Base-by-base conservation (phyloP, 2,888 invertebrate species). In the Aspidiotus rigidus region DNA sequence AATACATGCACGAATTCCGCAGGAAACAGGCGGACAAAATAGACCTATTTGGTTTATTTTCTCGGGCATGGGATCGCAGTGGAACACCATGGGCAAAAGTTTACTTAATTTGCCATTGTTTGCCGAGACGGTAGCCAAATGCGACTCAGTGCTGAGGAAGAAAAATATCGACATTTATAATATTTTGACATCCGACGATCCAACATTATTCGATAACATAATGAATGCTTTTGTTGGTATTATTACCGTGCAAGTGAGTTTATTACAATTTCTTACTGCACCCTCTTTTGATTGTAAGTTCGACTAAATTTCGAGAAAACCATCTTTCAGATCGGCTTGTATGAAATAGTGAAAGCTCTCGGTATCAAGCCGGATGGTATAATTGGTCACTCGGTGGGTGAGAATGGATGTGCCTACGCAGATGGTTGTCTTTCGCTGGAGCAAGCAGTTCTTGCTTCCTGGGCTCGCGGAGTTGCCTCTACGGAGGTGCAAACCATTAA, bases 81-180 rank as follows among this genome's bases (percentile, higher is more conserved):
- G 92, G 92, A 80, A 85, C 11, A 87, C 87, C 72, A 92, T 94
- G 90, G 93, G 88, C 7, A 79, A 82, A 8, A 82, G 86, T 57
- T 82, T 93, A 61, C 84, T 93, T 84, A 79, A 81, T 73, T 81
- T 93, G 41, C 87, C 89, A 0, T 79, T 84, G 2, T 93, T 93
- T 77, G 82, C 84, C 41, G 81, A 85, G 56, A 85, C 90, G 16
- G 85, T 93, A 72, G 79, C 85, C 72, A 83, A 82, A 74, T 86
- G 85, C 71, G 84, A 85, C 75, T 80, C 81, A 73, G 81, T 83
- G 1, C 77, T 90, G 9, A 81, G 81, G 73, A 84, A 85, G 2
- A 83, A 82, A 75, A 86, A 85, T 60, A 77, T 88, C 60, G 84
- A 88, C 75, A 78, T 90, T 39, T 82, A 83, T 62, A 80, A 83